Evolutionary conservation across 2,888 invertebrate species (phyloP).

Genomic region (Blastobasis lacticolella): DNA sequence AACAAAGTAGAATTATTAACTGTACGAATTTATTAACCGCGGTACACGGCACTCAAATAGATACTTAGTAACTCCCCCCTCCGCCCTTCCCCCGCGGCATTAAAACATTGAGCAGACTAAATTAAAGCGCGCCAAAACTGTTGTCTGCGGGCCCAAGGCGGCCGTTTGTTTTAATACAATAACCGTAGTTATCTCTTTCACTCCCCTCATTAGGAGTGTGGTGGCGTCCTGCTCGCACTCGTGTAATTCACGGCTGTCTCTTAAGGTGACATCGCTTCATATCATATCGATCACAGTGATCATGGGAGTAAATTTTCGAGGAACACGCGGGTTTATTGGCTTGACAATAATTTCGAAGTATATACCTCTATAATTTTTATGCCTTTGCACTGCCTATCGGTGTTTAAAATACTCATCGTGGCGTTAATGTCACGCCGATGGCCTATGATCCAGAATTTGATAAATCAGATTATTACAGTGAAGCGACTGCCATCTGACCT

Average conservation of each 20-base stretch:
- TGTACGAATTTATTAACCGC: constrained; percentile 63
- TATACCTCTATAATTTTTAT: too few species aligned
- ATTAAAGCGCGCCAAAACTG: constrained; percentile 73
- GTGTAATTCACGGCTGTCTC: constrained; percentile 53
- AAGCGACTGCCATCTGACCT: too few species aligned
- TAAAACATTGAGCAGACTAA: constrained; percentile 71
- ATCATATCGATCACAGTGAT: too few species aligned
- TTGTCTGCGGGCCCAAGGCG: constrained; percentile 68
- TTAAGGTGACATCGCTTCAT: constrained; percentile 50
- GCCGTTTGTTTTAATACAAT: constrained; percentile 74
- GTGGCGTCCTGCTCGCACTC: constrained; percentile 35
- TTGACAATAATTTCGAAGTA: too few species aligned
- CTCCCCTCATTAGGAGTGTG: constrained; percentile 38
- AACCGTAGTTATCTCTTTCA: constrained; percentile 56
- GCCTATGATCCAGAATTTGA: too few species aligned
- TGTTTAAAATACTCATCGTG: too few species aligned
- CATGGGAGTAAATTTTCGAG: too few species aligned
- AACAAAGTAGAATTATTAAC: constrained; percentile 54
- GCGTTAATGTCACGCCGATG: too few species aligned
- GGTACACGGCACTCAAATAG: constrained; percentile 66
- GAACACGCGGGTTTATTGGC: too few species aligned
- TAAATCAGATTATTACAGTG: too few species aligned
- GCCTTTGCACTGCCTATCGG: too few species aligned
- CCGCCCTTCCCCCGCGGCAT: constrained; percentile 48
- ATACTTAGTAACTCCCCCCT: constrained; percentile 53